These are phyloP conservation scores for Elgaria multicarinata DNA, from an alignment of 2,113 vertebrate species.

Conservation along the genomic window DNA sequence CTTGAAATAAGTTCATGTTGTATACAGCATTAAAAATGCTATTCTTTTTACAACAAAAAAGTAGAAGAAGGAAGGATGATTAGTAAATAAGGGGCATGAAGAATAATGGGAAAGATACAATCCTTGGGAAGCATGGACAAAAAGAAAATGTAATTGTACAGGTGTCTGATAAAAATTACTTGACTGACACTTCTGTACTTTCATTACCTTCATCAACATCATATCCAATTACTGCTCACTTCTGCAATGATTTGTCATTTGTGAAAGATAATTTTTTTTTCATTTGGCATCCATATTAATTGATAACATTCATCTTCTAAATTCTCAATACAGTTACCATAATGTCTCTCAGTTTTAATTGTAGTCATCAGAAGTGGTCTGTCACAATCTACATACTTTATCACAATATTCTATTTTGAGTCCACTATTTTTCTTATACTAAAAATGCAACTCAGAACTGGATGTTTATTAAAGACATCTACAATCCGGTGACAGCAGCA, in stretches of 20 bases:
- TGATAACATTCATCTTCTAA: conserved; percentile 58
- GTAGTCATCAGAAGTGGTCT: not conserved
- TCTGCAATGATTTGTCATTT: conserved; percentile 54
- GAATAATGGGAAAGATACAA: not conserved
- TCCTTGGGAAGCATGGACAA: conserved; percentile 1
- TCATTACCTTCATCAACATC: conserved; percentile 56
- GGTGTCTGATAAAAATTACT: conserved; percentile 49
- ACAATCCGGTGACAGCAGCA: conserved; percentile 2
- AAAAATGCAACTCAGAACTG: not conserved
- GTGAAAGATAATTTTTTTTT: conserved; percentile 54
- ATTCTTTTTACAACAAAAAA: conserved; percentile 25
- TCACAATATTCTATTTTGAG: conserved; percentile 33
- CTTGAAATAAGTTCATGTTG: not conserved
- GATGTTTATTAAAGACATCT: not conserved
- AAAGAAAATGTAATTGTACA: conserved; percentile 8
- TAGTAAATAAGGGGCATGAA: not conserved
- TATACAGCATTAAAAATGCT: conserved; percentile 8
- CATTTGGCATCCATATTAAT: conserved; percentile 58
- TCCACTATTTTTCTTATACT: conserved; percentile 35
- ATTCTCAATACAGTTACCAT: conserved; percentile 41
- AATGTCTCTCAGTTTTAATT: conserved; percentile 50
- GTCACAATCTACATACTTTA: conserved; percentile 23
- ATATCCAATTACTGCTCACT: conserved; percentile 45
- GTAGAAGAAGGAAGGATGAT: too few relatives aligned
- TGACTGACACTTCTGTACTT: conserved; percentile 43